A percentile compares a stretch with the other conserved stretches of the same genome.
These are phyloP conservation scores for Acanthis flammea DNA, from an alignment of 2,797 vertebrate genomes.

Conservation along the genomic window DNA sequence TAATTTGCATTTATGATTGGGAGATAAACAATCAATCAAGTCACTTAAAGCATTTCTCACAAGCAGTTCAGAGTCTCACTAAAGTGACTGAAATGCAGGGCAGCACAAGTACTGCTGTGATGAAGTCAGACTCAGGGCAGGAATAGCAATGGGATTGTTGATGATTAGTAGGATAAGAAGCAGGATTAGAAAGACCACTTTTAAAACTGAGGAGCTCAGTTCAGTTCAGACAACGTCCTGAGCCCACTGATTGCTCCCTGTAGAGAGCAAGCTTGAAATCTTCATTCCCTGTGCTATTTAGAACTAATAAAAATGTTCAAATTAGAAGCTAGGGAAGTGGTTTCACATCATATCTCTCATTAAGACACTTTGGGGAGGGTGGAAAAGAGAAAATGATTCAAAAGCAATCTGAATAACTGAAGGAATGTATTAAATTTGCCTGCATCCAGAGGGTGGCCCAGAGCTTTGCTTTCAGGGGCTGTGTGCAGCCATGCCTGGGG, in stretches of 20 bases:
- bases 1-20: constrained; percentile 63
- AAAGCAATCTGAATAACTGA: not conserved
- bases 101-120: not conserved
- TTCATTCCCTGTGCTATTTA: not conserved
- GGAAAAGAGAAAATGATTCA: not conserved
- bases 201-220: not conserved
- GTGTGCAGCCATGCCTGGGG: not conserved
- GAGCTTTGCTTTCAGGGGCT: not conserved
- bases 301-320: not conserved
- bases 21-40: constrained; percentile 46
- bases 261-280: not conserved
- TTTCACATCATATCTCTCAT: not conserved
- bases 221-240: not conserved
- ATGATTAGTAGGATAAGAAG: not conserved
- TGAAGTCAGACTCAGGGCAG: not conserved
- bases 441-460: not conserved
- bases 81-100: constrained; percentile 6
- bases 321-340: not conserved
- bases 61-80: constrained; percentile 36
- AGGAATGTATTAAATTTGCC: not conserved
- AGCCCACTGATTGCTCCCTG: not conserved
- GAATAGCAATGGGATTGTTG: not conserved
- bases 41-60: constrained; percentile 55
- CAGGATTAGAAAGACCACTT: not conserved
- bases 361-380: not conserved